A percentile compares a stretch with the other conserved stretches of the same genome.
phyloP scores from a whole-genome alignment of 2,888 invertebrate genomes.

The Lingula anatina region DNA sequence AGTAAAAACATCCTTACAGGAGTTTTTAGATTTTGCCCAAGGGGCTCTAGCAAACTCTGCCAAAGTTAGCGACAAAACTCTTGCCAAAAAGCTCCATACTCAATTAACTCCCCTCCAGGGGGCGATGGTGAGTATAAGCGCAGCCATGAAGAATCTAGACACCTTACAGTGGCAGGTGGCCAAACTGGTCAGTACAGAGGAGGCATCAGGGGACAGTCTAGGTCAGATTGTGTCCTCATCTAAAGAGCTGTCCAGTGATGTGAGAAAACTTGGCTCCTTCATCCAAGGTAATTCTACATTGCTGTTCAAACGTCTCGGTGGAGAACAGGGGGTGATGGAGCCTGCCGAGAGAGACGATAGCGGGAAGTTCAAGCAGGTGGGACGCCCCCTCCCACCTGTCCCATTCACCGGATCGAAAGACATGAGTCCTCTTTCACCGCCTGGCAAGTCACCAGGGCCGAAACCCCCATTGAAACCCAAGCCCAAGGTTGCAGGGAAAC shows the following conservation, averaged over 20 bases:
- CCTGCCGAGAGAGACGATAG: too few relatives aligned
- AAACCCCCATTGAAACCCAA: too few relatives aligned
- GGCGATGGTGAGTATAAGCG: conserved; percentile 24
- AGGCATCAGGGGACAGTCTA: conserved; percentile 66
- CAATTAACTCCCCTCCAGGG: conserved; percentile 36
- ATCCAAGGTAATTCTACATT: conserved; percentile 61
- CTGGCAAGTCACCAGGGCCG: conserved; percentile 17
- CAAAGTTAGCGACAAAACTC: conserved; percentile 40
- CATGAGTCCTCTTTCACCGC: not conserved
- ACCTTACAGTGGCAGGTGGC: conserved; percentile 35
- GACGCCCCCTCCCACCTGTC: conserved; percentile 10
- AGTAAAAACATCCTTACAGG: conserved; percentile 74
- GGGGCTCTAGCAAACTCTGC: conserved; percentile 83
- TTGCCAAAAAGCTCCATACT: conserved; percentile 35
- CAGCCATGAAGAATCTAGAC: conserved; percentile 29
- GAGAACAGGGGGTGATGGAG: too few relatives aligned
- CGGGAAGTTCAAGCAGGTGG: too few relatives aligned
- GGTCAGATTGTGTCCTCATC: conserved; percentile 85
- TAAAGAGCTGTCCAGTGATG: conserved; percentile 81
- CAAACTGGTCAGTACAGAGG: conserved; percentile 49
- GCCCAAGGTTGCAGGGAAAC: too few relatives aligned
- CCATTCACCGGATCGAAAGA: conserved; percentile 25
- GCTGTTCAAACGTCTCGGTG: conserved; percentile 28
- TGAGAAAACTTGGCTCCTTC: conserved; percentile 81
- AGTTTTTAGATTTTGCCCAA: conserved; percentile 83